Evolutionary conservation across 2,113 vertebrate species (phyloP).

Genomic region (Laterallus jamaicensis): DNA sequence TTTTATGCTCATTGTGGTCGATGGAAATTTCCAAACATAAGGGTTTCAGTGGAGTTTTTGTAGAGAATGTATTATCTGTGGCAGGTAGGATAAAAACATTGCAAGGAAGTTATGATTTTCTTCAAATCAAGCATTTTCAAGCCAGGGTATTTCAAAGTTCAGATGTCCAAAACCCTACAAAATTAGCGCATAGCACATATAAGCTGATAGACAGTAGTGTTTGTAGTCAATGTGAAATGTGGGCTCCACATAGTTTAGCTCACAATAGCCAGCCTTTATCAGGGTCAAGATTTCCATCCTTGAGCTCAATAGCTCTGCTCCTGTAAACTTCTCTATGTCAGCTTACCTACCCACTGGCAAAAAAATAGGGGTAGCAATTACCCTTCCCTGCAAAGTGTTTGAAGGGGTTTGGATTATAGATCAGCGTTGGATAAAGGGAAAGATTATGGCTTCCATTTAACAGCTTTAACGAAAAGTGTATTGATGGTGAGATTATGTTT

Average conservation of each 20-base stretch:
- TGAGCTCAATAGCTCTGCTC: background rate
- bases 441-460: slow-evolving; percentile 29
- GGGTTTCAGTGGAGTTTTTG: background rate
- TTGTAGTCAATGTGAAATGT: background rate
- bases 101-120: background rate
- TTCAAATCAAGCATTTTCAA: background rate
- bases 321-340: slow-evolving; percentile 14
- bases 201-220: background rate
- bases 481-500: slow-evolving; percentile 21
- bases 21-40: background rate
- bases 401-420: slow-evolving; percentile 8
- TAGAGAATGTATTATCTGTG: background rate
- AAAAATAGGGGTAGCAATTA: background rate
- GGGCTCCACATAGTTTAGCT: background rate
- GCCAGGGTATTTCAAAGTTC: background rate
- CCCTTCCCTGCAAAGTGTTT: background rate
- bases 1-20: background rate
- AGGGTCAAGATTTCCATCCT: background rate
- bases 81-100: background rate
- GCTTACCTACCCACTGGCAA: background rate
- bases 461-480: background rate
- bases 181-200: background rate
- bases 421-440: background rate
- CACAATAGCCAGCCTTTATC: background rate
- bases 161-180: background rate